These are phyloP conservation scores for Chlorocebus sabaeus DNA, from an alignment of 2,113 vertebrate species.

Conservation along the genomic window DNA sequence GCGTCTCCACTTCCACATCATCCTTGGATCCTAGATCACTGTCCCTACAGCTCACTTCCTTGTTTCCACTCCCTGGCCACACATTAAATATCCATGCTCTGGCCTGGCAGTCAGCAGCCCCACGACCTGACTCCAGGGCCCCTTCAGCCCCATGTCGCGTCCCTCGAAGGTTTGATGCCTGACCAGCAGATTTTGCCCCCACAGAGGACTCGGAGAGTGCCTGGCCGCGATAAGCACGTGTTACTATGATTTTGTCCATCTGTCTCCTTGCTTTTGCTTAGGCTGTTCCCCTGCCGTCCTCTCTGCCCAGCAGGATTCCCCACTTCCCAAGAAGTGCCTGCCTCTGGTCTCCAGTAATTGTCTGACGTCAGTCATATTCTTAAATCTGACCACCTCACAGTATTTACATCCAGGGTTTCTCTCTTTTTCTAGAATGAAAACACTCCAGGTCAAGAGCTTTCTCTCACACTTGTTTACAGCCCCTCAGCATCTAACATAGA, in stretches of 20 bases:
- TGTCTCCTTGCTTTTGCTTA: background rate
- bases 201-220: background rate
- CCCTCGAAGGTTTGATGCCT: accelerated
- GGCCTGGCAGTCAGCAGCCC: background rate
- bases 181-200: background rate
- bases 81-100: background rate
- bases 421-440: background rate
- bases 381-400: background rate
- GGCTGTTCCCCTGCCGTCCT: background rate
- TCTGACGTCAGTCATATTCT: background rate
- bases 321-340: background rate
- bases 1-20: too few relatives aligned
- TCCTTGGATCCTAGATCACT: background rate
- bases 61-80: background rate
- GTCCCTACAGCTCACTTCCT: background rate
- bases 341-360: background rate
- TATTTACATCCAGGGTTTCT: background rate
- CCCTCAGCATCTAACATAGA: background rate
- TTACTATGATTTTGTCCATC: background rate
- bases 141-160: background rate
- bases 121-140: background rate
- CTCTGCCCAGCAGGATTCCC: background rate
- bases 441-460: background rate
- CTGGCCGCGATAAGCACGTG: background rate
- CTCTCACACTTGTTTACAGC: background rate